Evolutionary conservation across 2,797 vertebrate species (phyloP), one percentile per base, ranked within the genome.

Genomic region (Scomberomorus guttatus): DNA sequence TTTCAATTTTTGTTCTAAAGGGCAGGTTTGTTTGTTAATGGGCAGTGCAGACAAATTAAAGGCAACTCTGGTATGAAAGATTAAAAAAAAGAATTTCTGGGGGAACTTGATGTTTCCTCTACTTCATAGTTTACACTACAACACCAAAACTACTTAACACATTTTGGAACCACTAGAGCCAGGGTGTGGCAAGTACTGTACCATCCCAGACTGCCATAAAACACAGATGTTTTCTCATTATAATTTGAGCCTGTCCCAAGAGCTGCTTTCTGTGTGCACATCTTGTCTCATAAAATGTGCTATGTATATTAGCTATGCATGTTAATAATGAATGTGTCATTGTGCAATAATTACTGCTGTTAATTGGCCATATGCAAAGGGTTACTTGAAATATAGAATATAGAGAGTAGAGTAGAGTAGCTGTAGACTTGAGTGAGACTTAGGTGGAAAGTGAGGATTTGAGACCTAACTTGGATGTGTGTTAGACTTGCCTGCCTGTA

Each of bases 191-290:
- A 24, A 58, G 64, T 11, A 13, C 29, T 8, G 10, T 29, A 52
- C 68, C 64, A 29, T 62, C 62, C 58, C 72, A 76, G 69, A 63
- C 80, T 51, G 63, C 60, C n/a, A 59, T 76, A 87, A 86, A 90
- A 75, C 73, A 63, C 80, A 85, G 57, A 67, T 78, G 75, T 79
- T 75, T 79, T 74, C 64, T 73, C 57, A 52, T 54, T 68, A 79
- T 77, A 88, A 84, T 66, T 5, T 27, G 79, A 81, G 62, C 66
- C 69, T 71, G 63, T 57, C 67, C 37, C 71, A 37, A 70, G 69
- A 74, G 72, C 78, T 77, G 68, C 76, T 86, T 66, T 58, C 76
- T 46, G 83, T 62, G 48, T 22, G 52, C 70, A 69, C 59, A 27
- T 75, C 54, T 58, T 34, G 34, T 42, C 71, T 80, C 9, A 20